Evolutionary conservation across 2,888 invertebrate genomes (phyloP), one percentile per base, ranked within the genome.

Genomic region (Paralinhomoeus sp.): DNA sequence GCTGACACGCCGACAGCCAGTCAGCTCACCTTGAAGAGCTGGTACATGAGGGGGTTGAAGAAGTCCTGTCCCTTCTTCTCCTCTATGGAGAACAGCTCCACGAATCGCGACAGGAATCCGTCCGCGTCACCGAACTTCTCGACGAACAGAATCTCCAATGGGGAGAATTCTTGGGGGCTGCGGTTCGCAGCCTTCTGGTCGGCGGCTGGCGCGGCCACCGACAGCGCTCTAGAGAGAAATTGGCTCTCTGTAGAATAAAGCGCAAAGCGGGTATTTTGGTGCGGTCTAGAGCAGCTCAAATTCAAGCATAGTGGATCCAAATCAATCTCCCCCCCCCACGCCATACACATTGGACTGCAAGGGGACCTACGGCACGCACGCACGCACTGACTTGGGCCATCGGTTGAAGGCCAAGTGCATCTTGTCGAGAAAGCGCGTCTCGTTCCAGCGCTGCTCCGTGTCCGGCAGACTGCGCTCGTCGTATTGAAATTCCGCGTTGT

Each of bases 31-130:
- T 78, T 78, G 58, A 81, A 80, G 46, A 83, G 63, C 15, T 71
- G 66, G 62, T 75, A 77, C 41, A 75, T 67, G 40, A 71, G 69
- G 1, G 71, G 69, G 54, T 73, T 76, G 60, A 83, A 83, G 59
- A 76, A 76, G 58, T 83, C 82, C 47, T 74, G 75, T 23, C 78
- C 80, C 57, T 83, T 83, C 61, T 79, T 78, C 56, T 82, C 83
- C 58, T 85, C 85, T 40, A 82, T 67, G 0, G 80, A 75, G 47
- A 78, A 71, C 63, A 74, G 80, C 15, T 70, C 67, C 1, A 83
- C 69, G 15, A 85, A 67, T 49, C 73, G 74, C 22, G 75, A 72
- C 0, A 85, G 67, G 58, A 76, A 78, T 0, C 68, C 67, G n/a
- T n/a, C n/a, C 15, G 72, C 64, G 51, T 76, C 67, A 0, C 57